A percentile compares a stretch with the other conserved stretches of the same genome.
Evolutionary conservation across 1,140 invertebrate genomes (phyloP).

Genomic region (Heliconius hewitsoni): DNA sequence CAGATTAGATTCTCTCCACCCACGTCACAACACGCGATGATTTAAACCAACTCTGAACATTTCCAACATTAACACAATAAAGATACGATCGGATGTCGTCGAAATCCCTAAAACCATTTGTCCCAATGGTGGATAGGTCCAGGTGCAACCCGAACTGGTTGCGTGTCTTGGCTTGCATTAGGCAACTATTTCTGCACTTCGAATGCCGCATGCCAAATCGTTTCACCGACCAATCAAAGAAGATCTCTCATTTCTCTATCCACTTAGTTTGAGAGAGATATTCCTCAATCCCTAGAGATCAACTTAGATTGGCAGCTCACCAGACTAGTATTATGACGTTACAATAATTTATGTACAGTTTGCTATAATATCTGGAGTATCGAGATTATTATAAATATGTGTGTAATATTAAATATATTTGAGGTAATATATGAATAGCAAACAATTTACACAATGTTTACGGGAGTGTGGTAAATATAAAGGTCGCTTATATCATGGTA

Average conservation of each 20-base stretch:
- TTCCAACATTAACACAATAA: conserved; percentile 17
- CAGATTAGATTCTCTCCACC: background rate
- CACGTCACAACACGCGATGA: background rate
- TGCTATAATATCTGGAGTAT: conserved; percentile 33
- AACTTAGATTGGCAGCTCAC: conserved; percentile 33
- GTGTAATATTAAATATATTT: conserved; percentile 6
- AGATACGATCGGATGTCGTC: conserved; percentile 13
- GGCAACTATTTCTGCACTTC: conserved; percentile 66
- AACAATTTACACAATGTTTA: conserved; percentile 5
- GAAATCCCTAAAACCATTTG: conserved; percentile 31
- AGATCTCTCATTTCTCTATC: conserved; percentile 41
- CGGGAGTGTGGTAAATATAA: background rate
- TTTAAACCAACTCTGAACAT: background rate
- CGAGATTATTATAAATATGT: conserved; percentile 33
- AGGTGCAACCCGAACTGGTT: conserved; percentile 53
- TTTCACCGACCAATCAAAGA: conserved; percentile 35
- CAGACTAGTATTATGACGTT: conserved; percentile 45
- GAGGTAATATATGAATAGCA: conserved; percentile 12
- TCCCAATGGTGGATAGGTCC: conserved; percentile 54
- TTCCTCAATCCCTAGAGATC: conserved; percentile 36
- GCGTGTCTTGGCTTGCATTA: conserved; percentile 63
- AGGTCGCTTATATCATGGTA: background rate
- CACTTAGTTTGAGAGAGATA: conserved; percentile 18
- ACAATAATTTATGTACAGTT: conserved; percentile 40
- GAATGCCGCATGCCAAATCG: conserved; percentile 59